Percentiles rank a stretch among this genome's conserved stretches.
These are phyloP conservation scores for Xenotilapia leptura DNA, from an alignment of 2,113 vertebrate species.

Conservation along the genomic window DNA sequence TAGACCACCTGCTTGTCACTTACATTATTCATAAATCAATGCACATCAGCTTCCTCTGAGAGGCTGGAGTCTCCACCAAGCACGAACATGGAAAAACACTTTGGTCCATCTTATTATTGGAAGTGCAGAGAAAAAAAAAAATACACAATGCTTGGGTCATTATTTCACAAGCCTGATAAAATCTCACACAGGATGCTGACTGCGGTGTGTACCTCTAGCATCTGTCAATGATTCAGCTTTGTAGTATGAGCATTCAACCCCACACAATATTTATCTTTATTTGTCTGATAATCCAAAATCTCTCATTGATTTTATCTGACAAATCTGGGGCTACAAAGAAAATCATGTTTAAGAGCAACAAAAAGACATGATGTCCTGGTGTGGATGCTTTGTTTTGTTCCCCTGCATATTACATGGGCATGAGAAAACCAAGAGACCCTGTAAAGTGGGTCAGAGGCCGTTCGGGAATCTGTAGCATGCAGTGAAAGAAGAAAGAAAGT, in stretches of 20 bases:
- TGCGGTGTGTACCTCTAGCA: not conserved
- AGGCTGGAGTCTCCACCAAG: not conserved
- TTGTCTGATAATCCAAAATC: not conserved
- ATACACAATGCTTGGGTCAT: not conserved
- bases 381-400: not conserved
- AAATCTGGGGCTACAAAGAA: not conserved
- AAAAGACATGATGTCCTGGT: not conserved
- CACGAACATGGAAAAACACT: constrained; percentile 32
- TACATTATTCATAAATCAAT: constrained; percentile 52
- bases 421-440: not conserved
- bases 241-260: not conserved
- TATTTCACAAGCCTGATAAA: not conserved
- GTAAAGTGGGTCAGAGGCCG: constrained; percentile 6
- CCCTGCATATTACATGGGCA: not conserved
- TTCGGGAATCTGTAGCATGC: constrained; percentile 15
- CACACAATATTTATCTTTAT: not conserved
- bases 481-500: no score
- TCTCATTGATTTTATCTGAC: not conserved
- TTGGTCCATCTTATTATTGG: not conserved
- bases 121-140: not conserved
- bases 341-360: not conserved
- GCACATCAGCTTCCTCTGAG: not conserved
- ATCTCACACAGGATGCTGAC: not conserved
- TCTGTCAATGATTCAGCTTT: not conserved
- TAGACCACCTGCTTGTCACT: constrained; percentile 2